phyloP scores from a whole-genome alignment of 2,888 invertebrate genomes.

The Netelia inedita region DNA sequence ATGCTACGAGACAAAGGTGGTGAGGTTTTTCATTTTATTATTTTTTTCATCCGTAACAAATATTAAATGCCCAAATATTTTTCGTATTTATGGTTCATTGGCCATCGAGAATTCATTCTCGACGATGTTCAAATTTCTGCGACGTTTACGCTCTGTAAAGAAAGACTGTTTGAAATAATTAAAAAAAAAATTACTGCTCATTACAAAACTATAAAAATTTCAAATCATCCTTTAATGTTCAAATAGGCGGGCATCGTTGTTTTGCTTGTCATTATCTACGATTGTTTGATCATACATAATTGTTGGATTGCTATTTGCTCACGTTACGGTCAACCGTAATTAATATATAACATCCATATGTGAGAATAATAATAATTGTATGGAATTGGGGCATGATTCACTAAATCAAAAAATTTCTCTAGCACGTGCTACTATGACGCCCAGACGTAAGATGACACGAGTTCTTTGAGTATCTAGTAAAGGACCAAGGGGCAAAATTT shows the following conservation, averaged over 20 bases:
- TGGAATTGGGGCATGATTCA: not conserved
- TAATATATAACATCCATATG: not conserved
- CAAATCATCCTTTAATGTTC: not conserved
- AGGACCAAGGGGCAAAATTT: constrained; percentile 41
- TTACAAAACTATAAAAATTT: constrained; percentile 10
- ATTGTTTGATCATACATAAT: not conserved
- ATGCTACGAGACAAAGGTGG: constrained; percentile 22
- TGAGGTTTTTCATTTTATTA: constrained; percentile 20
- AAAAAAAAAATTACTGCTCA: not conserved
- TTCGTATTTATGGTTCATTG: constrained; percentile 66
- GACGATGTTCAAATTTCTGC: not conserved
- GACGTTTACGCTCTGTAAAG: not conserved
- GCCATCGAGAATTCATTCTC: constrained; percentile 8
- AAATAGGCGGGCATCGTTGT: not conserved
- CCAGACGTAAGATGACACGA: constrained; percentile 12
- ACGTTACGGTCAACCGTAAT: not conserved
- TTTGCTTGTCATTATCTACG: not conserved
- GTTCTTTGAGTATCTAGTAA: constrained; percentile 49
- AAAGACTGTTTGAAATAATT: not conserved
- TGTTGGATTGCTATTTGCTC: not conserved
- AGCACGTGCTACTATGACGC: constrained; percentile 10
- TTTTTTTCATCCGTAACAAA: constrained; percentile 22
- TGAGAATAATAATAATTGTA: not conserved
- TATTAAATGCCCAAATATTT: constrained; percentile 68
- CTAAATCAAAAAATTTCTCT: constrained; percentile 14